These are phyloP conservation scores for Diplodus sargus DNA, from an alignment of 2,797 vertebrate genomes.

Conservation along the genomic window DNA sequence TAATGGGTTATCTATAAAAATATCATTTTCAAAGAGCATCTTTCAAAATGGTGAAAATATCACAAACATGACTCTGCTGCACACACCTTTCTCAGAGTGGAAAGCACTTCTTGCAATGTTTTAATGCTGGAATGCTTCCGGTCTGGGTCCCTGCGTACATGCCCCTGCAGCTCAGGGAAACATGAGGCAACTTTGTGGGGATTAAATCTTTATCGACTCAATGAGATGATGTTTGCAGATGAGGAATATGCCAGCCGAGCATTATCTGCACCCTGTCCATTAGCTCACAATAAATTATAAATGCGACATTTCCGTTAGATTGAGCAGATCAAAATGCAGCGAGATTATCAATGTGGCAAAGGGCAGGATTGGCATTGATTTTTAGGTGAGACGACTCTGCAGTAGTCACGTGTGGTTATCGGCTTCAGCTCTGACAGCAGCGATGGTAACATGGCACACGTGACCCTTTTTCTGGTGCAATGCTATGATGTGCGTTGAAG, in stretches of 20 bases:
- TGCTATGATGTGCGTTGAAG: too few relatives aligned
- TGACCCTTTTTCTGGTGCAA: too few relatives aligned
- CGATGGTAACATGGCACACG: too few relatives aligned
- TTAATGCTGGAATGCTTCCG: background rate
- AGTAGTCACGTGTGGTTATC: background rate
- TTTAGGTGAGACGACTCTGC: too few relatives aligned
- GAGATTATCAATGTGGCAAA: background rate
- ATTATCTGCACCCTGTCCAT: background rate
- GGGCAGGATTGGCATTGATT: too few relatives aligned
- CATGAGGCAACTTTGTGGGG: background rate
- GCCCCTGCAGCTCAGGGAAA: background rate
- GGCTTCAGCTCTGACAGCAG: background rate
- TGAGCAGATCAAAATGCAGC: background rate
- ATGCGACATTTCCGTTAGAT: background rate
- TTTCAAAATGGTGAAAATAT: too few relatives aligned
- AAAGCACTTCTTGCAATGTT: background rate
- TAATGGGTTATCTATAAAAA: too few relatives aligned
- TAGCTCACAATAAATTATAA: slow-evolving; percentile 2
- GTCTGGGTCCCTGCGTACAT: background rate
- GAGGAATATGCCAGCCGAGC: background rate
- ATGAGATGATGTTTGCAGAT: background rate
- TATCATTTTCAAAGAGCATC: too few relatives aligned
- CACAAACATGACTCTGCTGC: too few relatives aligned
- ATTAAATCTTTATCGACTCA: background rate
- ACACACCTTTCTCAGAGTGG: too few relatives aligned